Evolutionary conservation across 2,797 vertebrate species (phyloP).

Genomic region (Triplophysa yarkandensis): DNA sequence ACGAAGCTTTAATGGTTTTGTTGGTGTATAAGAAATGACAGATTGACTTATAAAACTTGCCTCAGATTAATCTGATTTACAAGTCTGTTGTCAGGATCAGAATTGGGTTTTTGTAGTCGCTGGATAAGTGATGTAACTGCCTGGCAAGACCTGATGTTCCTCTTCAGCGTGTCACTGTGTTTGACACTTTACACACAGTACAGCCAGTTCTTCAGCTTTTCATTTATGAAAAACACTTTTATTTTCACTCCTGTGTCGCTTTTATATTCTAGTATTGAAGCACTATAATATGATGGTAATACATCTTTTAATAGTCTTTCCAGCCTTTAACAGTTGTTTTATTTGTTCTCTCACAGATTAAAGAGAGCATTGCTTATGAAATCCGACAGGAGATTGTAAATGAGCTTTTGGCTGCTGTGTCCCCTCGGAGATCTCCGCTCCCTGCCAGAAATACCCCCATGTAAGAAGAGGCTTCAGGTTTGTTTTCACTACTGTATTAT

Average conservation of each 20-base stretch:
- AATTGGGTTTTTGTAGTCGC: background rate
- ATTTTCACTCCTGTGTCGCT: background rate
- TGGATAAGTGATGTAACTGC: slow-evolving; percentile 33
- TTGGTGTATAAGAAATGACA: slow-evolving; percentile 30
- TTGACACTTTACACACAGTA: slow-evolving; percentile 10
- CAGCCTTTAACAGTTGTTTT: background rate
- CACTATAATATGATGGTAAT: background rate
- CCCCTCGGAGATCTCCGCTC: slow-evolving; percentile 71
- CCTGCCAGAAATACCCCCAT: slow-evolving; percentile 55
- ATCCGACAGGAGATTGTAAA: slow-evolving; percentile 91
- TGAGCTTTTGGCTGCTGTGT: slow-evolving; percentile 86
- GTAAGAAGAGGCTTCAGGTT: slow-evolving; percentile 36
- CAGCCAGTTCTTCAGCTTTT: slow-evolving; percentile 16
- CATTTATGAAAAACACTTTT: background rate
- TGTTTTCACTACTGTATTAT: slow-evolving; percentile 8
- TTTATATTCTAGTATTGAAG: background rate
- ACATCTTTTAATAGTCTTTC: background rate
- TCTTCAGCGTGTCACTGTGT: slow-evolving; percentile 1
- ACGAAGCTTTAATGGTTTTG: background rate
- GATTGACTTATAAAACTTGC: slow-evolving; percentile 37
- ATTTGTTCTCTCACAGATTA: slow-evolving; percentile 78
- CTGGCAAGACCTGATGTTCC: slow-evolving; percentile 23
- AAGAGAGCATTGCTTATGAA: slow-evolving; percentile 88
- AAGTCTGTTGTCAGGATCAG: slow-evolving; percentile 12
- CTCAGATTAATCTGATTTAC: slow-evolving; percentile 30